Conservation (phyloP, 2,797 vertebrate species). For the Pseudopleuronectes americanus region DNA sequence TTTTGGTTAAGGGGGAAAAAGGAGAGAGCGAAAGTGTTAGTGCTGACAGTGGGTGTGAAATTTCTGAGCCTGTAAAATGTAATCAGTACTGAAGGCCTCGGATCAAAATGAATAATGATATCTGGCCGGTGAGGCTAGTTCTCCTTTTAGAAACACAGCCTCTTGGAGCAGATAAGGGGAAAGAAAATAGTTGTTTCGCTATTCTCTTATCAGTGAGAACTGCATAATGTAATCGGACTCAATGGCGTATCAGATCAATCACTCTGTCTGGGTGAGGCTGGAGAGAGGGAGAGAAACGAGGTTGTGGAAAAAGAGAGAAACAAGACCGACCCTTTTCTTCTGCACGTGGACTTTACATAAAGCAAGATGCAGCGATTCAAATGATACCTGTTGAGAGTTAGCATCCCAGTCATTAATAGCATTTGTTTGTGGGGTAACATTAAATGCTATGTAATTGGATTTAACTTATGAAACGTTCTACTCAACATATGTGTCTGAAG, state of each 20-base stretch:
- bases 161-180: slow-evolving; percentile 75
- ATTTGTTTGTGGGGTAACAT: background rate
- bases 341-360: background rate
- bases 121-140: slow-evolving; percentile 66
- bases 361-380: background rate
- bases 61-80: slow-evolving; percentile 64
- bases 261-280: slow-evolving; percentile 54
- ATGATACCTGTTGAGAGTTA: background rate
- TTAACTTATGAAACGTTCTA: background rate
- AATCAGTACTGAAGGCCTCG: slow-evolving; percentile 67
- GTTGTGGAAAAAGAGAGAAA: slow-evolving; percentile 1
- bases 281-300: background rate
- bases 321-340: background rate
- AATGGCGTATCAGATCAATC: slow-evolving; percentile 80
- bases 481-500: fast-evolving
- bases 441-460: background rate
- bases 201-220: slow-evolving; percentile 78
- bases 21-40: slow-evolving; percentile 6
- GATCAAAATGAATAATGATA: slow-evolving; percentile 81
- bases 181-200: slow-evolving; percentile 80
- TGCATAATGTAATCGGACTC: slow-evolving; percentile 82
- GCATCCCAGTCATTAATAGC: too few species aligned
- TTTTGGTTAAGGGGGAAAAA: background rate
- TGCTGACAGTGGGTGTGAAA: slow-evolving; percentile 52
- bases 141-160: slow-evolving; percentile 78